A percentile compares a stretch with the other conserved stretches of the same genome.
phyloP scores from a whole-genome alignment of 2,797 vertebrate species.

The Rhinogobio ventralis region DNA sequence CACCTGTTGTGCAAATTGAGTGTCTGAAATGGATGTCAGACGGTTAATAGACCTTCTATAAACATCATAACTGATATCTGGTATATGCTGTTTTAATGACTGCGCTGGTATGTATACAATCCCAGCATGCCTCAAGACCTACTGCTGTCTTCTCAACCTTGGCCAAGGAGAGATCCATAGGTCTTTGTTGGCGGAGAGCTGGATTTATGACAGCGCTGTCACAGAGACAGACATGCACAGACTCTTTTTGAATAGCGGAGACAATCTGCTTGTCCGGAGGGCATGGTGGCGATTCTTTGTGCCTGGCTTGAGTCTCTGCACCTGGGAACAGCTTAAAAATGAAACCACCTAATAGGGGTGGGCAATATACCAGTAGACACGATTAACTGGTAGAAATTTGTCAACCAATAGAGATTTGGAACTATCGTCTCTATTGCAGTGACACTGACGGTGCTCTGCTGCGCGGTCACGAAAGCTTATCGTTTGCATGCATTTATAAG shows the following conservation, averaged over 20 bases:
- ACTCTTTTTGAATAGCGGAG: not conserved
- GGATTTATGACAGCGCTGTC: conserved; percentile 32
- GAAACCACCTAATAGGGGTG: not conserved
- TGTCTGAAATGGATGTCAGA: conserved; percentile 29
- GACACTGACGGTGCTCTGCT: not conserved
- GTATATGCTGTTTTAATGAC: conserved; percentile 9
- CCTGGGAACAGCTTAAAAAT: not conserved
- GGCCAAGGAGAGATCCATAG: conserved; percentile 48
- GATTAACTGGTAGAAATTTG: not conserved
- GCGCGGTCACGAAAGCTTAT: not conserved
- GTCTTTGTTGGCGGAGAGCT: conserved; percentile 18
- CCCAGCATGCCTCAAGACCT: conserved; percentile 14
- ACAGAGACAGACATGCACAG: conserved; percentile 39
- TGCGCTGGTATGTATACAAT: not conserved
- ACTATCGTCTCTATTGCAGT: not conserved
- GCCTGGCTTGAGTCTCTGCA: conserved; percentile 2
- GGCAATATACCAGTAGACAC: not conserved
- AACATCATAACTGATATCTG: conserved; percentile 30
- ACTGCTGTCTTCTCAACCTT: conserved; percentile 48
- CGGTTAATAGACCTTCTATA: conserved; percentile 14
- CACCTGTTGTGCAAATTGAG: conserved; percentile 42
- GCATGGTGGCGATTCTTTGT: not conserved
- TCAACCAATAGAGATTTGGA: not conserved
- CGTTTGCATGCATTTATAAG: too few species aligned
- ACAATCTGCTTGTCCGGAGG: conserved; percentile 24